Evolutionary conservation across 2,888 invertebrate species (phyloP).

Genomic region (Nemoura dubitans): DNA sequence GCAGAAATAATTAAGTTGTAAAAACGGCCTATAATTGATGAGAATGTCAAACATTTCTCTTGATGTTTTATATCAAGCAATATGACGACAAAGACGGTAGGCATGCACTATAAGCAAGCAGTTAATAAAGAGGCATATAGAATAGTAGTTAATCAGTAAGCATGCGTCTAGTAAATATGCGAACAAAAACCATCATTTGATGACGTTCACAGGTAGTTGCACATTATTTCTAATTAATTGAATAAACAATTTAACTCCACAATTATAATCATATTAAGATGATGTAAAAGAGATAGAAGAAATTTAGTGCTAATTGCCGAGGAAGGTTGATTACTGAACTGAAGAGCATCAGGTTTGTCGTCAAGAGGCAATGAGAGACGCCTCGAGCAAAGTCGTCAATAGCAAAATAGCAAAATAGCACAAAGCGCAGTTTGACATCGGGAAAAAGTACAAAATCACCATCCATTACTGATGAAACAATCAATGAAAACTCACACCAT

Average conservation of each 20-base stretch:
- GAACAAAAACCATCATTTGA: neutral
- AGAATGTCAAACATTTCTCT: conserved; percentile 40
- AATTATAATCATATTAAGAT: conserved; percentile 35
- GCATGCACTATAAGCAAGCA: neutral
- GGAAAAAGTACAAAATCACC: too few relatives aligned
- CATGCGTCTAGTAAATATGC: neutral
- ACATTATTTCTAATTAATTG: conserved; percentile 7
- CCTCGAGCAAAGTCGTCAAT: neutral
- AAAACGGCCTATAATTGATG: conserved; percentile 38
- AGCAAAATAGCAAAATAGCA: too few relatives aligned
- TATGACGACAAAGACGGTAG: neutral
- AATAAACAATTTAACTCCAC: conserved; percentile 20
- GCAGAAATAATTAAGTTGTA: conserved; percentile 39
- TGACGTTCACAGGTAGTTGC: conserved; percentile 4
- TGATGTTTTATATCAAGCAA: conserved; percentile 21
- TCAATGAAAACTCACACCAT: too few relatives aligned
- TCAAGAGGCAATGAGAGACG: too few relatives aligned
- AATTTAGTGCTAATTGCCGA: neutral
- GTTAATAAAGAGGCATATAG: neutral
- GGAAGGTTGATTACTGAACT: neutral
- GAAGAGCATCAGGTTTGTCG: neutral
- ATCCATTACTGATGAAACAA: too few relatives aligned
- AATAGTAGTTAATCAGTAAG: neutral
- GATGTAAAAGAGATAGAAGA: neutral
- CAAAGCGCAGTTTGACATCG: too few relatives aligned